Percentiles rank a stretch among this genome's conserved stretches.
These are phyloP conservation scores for Cephus sareptanus DNA, from an alignment of 2,888 invertebrate species.

Conservation along the genomic window DNA sequence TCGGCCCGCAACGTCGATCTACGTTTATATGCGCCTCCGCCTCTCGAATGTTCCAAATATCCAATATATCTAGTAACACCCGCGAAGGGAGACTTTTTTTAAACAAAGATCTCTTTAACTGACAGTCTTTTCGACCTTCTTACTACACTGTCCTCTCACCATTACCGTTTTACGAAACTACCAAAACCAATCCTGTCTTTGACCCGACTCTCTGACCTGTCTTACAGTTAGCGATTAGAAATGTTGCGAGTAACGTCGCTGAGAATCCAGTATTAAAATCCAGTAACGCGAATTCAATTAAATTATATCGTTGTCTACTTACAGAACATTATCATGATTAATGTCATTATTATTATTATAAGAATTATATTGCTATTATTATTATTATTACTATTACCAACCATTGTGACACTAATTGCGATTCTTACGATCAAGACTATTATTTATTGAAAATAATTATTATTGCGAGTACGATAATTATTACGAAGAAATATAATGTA, in stretches of 20 bases:
- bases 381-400: neutral
- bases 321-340: conserved; percentile 14
- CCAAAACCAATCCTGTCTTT: neutral
- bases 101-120: neutral
- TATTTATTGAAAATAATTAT: neutral
- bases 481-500: conserved; percentile 36
- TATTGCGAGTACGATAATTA: neutral
- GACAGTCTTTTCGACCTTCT: neutral
- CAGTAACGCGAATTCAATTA: neutral
- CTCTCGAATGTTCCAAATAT: neutral
- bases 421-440: neutral
- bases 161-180: neutral
- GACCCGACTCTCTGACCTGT: neutral
- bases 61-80: neutral
- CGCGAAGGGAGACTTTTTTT: neutral
- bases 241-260: neutral
- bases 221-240: neutral
- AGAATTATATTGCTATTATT: neutral
- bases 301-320: conserved; percentile 19
- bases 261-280: conserved; percentile 16
- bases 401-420: neutral
- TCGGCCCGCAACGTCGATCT: neutral
- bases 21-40: neutral
- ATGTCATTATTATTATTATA: conserved; percentile 7
- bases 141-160: neutral